Evolutionary conservation across 2,113 vertebrate genomes (phyloP).

Genomic region (Zosterops lateralis): DNA sequence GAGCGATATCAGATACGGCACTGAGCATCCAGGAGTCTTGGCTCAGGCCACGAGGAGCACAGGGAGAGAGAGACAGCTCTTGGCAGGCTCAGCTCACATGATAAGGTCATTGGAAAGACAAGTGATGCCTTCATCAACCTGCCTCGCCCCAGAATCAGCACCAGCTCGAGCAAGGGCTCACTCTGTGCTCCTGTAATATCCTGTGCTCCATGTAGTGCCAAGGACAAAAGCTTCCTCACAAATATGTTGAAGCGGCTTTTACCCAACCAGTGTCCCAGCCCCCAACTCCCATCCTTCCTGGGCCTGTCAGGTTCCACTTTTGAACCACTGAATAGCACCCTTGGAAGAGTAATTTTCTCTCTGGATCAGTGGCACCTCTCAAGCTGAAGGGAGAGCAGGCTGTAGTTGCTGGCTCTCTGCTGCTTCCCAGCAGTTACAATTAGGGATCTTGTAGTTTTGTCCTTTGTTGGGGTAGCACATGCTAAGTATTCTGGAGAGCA

Average conservation of each 20-base stretch:
- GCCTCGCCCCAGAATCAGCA: neutral
- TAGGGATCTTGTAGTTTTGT: neutral
- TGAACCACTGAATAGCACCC: neutral
- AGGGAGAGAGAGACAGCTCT: neutral
- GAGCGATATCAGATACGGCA: neutral
- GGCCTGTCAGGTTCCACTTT: neutral
- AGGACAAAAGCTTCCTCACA: conserved; percentile 2
- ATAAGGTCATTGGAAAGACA: conserved; percentile 45
- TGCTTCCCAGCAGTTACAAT: neutral
- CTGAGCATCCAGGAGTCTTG: neutral
- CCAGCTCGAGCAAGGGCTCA: neutral
- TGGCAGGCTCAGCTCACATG: conserved; percentile 30
- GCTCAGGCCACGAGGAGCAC: neutral
- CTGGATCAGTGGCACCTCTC: neutral
- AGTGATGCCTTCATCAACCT: conserved; percentile 31
- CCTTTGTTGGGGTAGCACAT: neutral
- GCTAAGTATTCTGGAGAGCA: neutral
- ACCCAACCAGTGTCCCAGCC: neutral
- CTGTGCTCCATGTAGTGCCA: fast-evolving
- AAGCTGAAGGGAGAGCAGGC: neutral
- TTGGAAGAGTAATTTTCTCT: neutral
- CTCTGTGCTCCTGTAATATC: neutral
- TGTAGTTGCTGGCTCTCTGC: neutral
- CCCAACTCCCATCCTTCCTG: neutral
- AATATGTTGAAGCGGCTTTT: neutral